A percentile compares a stretch with the other conserved stretches of the same genome.
Evolutionary conservation across 2,888 invertebrate genomes (phyloP).

Genomic region (Eupithecia dodoneata): DNA sequence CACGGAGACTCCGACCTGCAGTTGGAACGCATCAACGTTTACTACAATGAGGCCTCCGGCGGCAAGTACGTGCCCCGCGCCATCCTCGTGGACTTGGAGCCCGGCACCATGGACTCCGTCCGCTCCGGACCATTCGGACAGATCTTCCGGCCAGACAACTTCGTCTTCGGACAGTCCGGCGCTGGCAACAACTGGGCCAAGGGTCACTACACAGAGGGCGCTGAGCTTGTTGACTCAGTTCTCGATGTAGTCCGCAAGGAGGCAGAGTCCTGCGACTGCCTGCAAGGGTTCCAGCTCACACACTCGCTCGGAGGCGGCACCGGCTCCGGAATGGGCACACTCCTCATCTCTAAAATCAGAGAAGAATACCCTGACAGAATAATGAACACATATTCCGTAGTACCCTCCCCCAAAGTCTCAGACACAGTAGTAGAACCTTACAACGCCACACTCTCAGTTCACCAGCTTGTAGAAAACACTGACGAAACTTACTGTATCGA

Average conservation of each 20-base stretch:
- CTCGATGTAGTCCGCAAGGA: constrained; percentile 93
- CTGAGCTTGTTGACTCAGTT: constrained; percentile 88
- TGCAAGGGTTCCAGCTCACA: constrained; percentile 94
- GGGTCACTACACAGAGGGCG: constrained; percentile 89
- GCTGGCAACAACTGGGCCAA: constrained; percentile 86
- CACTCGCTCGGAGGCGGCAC: constrained; percentile 87
- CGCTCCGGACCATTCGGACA: constrained; percentile 88
- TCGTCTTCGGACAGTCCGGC: constrained; percentile 87
- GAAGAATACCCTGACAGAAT: constrained; percentile 96
- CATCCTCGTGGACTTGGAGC: constrained; percentile 76
- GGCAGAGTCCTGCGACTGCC: constrained; percentile 95
- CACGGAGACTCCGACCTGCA: constrained; percentile 96
- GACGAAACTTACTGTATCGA: constrained; percentile 95
- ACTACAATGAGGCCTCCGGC: constrained; percentile 95
- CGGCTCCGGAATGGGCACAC: constrained; percentile 85
- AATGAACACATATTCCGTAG: constrained; percentile 93
- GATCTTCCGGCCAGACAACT: constrained; percentile 90
- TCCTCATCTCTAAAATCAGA: constrained; percentile 94
- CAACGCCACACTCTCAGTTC: constrained; percentile 94
- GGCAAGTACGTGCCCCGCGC: constrained; percentile 78
- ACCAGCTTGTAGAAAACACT: constrained; percentile 94
- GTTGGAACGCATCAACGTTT: constrained; percentile 97
- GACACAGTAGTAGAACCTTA: constrained; percentile 87
- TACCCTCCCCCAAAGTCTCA: constrained; percentile 94
- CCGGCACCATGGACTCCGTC: constrained; percentile 87